Evolutionary conservation across 2,888 invertebrate species (phyloP), one percentile per base, ranked within the genome.

Genomic region (Carcina quercana): DNA sequence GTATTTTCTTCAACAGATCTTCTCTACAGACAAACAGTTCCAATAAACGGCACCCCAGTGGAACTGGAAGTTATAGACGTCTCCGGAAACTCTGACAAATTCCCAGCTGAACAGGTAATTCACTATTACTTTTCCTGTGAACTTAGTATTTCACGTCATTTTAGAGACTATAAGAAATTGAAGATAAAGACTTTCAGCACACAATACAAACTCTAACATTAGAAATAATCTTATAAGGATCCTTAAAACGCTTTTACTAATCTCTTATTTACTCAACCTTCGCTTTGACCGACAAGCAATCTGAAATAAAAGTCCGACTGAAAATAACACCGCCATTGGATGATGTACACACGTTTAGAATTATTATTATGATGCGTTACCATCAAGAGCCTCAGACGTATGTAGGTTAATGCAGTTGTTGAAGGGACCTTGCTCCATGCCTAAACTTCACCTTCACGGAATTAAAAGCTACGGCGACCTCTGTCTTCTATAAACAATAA

Each of bases 31-130:
- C 92, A 92, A 68, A 90, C 89, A 11, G 86, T 93, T 40, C 88
- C 88, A 15, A 87, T 91, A 47, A 91, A 91, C 64, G 90, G 90
- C 50, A 86, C 88, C 27, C 86, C 89, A 13, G 79, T 92, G 42
- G 91, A 92, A 63, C 87, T 93, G 39, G 92, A 93, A 76, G 91
- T 93, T 40, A 90, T 92, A 40, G 93, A 93, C 70, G 91, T 92
- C 32, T 91, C 91, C 46, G 90, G 90, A 42, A 89, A 88, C 62
- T 85, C 87, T 41, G 87, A 87, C 67, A 87, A 86, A 68, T 86
- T 87, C 50, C 86, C 87, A 32, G 65, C 85, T 45, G 87, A 87
- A 65, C 87, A 87, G 84, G 86, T 86, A 71, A 64, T 47, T 44
- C 38, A 29, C 34, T 10, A 26, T 19, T 28, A n/a, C 11, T n/a